Conservation (phyloP, 53 echinoderm and acorn worm species). For the Zoroaster sp. region DNA sequence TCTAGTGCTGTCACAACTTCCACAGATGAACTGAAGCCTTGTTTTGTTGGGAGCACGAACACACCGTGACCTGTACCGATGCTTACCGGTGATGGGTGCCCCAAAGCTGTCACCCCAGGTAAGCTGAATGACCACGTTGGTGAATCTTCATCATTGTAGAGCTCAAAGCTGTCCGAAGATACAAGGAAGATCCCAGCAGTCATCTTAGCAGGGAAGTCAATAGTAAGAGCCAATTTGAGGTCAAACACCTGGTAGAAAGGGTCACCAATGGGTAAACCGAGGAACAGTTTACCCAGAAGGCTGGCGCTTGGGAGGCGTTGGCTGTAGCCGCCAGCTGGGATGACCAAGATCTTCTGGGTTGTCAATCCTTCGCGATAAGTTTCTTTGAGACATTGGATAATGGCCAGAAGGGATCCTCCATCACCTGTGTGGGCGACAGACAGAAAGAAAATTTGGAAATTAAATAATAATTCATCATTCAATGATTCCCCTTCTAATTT, state of each 20-base stretch:
- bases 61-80: conserved; percentile 89
- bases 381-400: conserved; percentile 61
- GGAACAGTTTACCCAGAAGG: conserved; percentile 87
- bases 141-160: conserved; percentile 68
- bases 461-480: too few relatives aligned
- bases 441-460: too few relatives aligned
- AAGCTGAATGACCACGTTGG: conserved; percentile 69
- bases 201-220: conserved; percentile 87
- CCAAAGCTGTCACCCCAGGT: conserved; percentile 83
- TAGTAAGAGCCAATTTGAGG: conserved; percentile 73
- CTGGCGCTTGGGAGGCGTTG: conserved; percentile 86
- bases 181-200: conserved; percentile 77
- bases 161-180: conserved; percentile 73
- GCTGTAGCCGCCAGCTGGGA: conserved; percentile 93
- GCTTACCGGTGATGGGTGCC: conserved; percentile 77
- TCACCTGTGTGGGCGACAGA: conserved; percentile 57
- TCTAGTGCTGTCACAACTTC: conserved; percentile 66
- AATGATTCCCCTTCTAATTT: too few relatives aligned
- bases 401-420: conserved; percentile 88
- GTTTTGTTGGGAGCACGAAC: conserved; percentile 45
- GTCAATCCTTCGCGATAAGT: conserved; percentile 54
- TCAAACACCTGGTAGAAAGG: conserved; percentile 92
- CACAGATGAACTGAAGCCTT: conserved; percentile 27
- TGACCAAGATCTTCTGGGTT: conserved; percentile 71
- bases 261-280: conserved; percentile 74